phyloP scores from a whole-genome alignment of 2,888 invertebrate species.

The Stenodema calcarata region DNA sequence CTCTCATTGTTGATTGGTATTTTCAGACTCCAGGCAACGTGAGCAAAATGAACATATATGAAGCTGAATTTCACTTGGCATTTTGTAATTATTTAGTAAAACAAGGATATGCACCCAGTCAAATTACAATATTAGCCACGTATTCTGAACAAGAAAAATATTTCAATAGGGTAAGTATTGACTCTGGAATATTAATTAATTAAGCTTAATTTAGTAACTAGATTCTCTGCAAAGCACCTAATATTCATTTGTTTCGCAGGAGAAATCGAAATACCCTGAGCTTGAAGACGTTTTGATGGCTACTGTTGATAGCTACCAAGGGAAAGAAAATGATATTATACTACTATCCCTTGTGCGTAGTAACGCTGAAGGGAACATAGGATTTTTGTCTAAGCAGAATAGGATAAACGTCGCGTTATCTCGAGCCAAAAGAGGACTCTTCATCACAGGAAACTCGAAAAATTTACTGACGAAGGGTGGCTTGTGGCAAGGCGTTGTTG shows the following conservation, averaged over 20 bases:
- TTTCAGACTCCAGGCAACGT: background rate
- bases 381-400: slow-evolving; percentile 74
- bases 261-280: background rate
- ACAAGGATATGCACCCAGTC: slow-evolving; percentile 16
- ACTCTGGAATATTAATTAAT: too few relatives aligned
- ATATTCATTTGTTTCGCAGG: background rate
- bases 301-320: slow-evolving; percentile 81
- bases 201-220: background rate
- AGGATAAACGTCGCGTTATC: slow-evolving; percentile 78
- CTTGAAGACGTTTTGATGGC: slow-evolving; percentile 67
- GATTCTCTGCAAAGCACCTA: too few relatives aligned
- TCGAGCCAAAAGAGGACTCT: slow-evolving; percentile 73
- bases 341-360: slow-evolving; percentile 80
- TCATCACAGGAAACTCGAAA: slow-evolving; percentile 76
- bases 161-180: slow-evolving; percentile 21
- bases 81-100: slow-evolving; percentile 23
- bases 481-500: slow-evolving; percentile 68
- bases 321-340: slow-evolving; percentile 80
- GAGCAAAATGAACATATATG: background rate
- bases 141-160: slow-evolving; percentile 33
- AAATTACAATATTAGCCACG: slow-evolving; percentile 28
- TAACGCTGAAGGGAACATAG: slow-evolving; percentile 71
- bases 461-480: slow-evolving; percentile 65
- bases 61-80: slow-evolving; percentile 16
- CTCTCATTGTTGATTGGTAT: background rate